These are phyloP conservation scores for Zosterops borbonicus DNA, from an alignment of 2,113 vertebrate species.

Conservation along the genomic window DNA sequence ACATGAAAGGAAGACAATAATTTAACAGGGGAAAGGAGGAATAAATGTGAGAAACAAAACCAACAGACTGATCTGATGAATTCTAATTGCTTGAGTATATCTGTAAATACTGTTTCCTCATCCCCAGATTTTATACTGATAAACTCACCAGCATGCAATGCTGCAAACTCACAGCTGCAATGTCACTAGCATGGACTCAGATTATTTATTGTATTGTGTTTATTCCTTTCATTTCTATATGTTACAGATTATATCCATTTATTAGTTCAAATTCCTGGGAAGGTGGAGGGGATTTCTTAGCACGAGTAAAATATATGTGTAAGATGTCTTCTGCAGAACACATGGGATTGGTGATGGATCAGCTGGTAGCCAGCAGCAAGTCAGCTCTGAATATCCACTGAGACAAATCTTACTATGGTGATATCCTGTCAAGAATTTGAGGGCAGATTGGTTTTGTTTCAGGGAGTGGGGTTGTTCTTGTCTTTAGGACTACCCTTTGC, in stretches of 20 bases:
- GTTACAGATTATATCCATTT: not conserved
- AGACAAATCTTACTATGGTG: not conserved
- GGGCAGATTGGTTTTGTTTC: not conserved
- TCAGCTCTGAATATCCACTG: not conserved
- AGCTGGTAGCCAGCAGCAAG: not conserved
- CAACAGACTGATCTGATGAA: not conserved
- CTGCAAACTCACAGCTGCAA: not conserved
- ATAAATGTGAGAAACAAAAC: not conserved
- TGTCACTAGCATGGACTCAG: not conserved
- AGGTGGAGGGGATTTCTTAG: not conserved
- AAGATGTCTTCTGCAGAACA: not conserved
- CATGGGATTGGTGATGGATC: not conserved
- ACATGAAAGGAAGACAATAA: not conserved
- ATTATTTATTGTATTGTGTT: not conserved
- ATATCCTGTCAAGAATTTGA: not conserved
- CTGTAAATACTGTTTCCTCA: not conserved
- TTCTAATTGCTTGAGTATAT: not conserved
- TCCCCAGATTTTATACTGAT: not conserved
- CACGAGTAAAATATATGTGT: not conserved
- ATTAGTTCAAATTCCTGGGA: not conserved
- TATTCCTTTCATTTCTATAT: not conserved
- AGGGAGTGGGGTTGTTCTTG: not conserved
- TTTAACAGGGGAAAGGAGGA: not conserved
- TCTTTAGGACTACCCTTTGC: not conserved
- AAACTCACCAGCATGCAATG: not conserved